Conservation (phyloP, 2,113 vertebrate species). For the Notiomystis cincta region DNA sequence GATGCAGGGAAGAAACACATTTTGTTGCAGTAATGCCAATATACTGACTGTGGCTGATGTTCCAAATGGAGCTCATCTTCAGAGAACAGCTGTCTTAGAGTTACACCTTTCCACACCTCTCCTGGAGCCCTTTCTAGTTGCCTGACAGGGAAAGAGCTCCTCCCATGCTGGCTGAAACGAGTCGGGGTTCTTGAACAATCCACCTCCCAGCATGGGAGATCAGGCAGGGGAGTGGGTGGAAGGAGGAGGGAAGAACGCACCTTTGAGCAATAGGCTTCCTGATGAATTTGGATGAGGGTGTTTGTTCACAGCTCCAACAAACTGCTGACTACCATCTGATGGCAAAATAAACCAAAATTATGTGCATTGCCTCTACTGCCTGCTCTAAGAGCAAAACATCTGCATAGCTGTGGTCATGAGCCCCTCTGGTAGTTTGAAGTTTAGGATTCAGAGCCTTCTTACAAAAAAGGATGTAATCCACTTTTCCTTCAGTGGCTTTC, state of each 20-base stretch:
- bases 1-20: neutral
- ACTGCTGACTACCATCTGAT: neutral
- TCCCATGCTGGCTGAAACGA: neutral
- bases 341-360: neutral
- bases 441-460: neutral
- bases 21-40: neutral
- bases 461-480: neutral
- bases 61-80: neutral
- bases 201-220: neutral
- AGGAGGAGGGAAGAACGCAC: neutral
- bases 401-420: neutral
- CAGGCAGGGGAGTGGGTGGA: neutral
- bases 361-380: neutral
- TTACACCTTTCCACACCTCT: neutral
- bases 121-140: neutral
- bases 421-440: neutral
- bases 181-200: neutral
- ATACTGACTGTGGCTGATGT: neutral
- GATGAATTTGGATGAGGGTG: neutral
- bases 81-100: neutral
- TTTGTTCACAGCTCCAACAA: neutral
- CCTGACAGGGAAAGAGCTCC: neutral
- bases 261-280: neutral
- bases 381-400: neutral
- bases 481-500: neutral